Conservation (phyloP, 2,888 invertebrate species). For the Leucophenga maculata region DNA sequence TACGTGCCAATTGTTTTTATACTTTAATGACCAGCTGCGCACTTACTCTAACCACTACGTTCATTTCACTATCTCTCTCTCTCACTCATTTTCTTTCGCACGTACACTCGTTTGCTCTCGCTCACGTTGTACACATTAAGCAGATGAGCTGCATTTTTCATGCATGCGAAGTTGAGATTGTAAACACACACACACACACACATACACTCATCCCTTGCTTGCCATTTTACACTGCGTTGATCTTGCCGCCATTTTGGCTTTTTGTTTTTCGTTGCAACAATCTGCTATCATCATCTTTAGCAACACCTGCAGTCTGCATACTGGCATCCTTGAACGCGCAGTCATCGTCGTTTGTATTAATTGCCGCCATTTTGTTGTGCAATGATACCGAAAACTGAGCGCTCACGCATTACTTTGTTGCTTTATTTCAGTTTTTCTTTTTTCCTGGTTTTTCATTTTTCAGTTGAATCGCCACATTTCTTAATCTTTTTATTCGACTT, state of each 20-base stretch:
- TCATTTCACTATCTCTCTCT: background rate
- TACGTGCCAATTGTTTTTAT: background rate
- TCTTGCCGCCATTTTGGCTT: constrained; percentile 28
- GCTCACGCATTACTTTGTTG: constrained; percentile 1
- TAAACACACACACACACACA: constrained; percentile 39
- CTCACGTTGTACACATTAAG: constrained; percentile 62
- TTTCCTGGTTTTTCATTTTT: constrained; percentile 47
- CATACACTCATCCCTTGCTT: constrained; percentile 1
- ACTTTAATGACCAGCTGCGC: background rate
- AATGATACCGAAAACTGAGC: constrained; percentile 60
- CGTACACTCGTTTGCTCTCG: background rate
- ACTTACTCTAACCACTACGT: background rate
- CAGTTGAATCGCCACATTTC: constrained; percentile 27
- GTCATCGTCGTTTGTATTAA: constrained; percentile 64
- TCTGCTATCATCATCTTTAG: constrained; percentile 8
- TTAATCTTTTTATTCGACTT: constrained; percentile 17
- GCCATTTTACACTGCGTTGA: background rate
- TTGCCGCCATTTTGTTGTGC: constrained; percentile 60
- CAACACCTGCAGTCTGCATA: constrained; percentile 25
- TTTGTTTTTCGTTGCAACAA: constrained; percentile 37
- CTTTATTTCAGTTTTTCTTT: constrained; percentile 41
- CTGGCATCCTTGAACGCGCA: constrained; percentile 35
- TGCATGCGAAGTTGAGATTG: constrained; percentile 65
- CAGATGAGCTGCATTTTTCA: constrained; percentile 66
- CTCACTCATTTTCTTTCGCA: background rate